phyloP scores from a whole-genome alignment of 2,888 invertebrate species.

The Cryptops parisi region DNA sequence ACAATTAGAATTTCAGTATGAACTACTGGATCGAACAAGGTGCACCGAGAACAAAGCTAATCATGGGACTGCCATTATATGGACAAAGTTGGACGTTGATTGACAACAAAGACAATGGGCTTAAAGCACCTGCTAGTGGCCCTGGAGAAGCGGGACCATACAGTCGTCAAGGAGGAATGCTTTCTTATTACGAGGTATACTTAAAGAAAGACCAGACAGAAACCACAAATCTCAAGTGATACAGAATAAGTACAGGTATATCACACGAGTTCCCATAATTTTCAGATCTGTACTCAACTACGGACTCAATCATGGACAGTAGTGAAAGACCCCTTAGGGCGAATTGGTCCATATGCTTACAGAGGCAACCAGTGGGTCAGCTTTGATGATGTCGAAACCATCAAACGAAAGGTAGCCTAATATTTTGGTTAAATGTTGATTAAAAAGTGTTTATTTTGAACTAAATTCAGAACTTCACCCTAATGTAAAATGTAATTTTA shows the following conservation, averaged over 20 bases:
- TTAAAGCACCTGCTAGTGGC: slow-evolving; percentile 17
- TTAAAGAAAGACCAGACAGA: no score
- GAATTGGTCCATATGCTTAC: slow-evolving; percentile 58
- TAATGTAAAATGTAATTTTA: not conserved
- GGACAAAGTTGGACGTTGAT: slow-evolving; percentile 24
- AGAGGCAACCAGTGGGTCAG: slow-evolving; percentile 80
- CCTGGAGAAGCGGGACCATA: slow-evolving; percentile 23
- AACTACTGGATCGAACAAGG: slow-evolving; percentile 22
- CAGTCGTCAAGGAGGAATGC: slow-evolving; percentile 27
- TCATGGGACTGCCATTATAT: slow-evolving; percentile 24
- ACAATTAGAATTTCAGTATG: slow-evolving; percentile 17
- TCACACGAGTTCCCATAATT: no score
- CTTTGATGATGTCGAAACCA: slow-evolving; percentile 74
- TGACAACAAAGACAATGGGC: slow-evolving; percentile 15
- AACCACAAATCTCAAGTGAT: no score
- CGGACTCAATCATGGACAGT: slow-evolving; percentile 62
- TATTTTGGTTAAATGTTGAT: not conserved
- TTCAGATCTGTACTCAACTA: slow-evolving; percentile 65
- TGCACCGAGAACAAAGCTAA: slow-evolving; percentile 23
- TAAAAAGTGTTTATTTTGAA: not conserved
- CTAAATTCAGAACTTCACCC: not conserved
- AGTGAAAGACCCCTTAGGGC: slow-evolving; percentile 47
- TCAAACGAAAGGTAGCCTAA: slow-evolving; percentile 47
- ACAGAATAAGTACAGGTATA: no score
- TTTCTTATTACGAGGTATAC: slow-evolving; percentile 58